Percentiles rank a stretch among this genome's conserved stretches.
phyloP scores from a whole-genome alignment of 2,113 vertebrate species.

The Aplodontia rufa region DNA sequence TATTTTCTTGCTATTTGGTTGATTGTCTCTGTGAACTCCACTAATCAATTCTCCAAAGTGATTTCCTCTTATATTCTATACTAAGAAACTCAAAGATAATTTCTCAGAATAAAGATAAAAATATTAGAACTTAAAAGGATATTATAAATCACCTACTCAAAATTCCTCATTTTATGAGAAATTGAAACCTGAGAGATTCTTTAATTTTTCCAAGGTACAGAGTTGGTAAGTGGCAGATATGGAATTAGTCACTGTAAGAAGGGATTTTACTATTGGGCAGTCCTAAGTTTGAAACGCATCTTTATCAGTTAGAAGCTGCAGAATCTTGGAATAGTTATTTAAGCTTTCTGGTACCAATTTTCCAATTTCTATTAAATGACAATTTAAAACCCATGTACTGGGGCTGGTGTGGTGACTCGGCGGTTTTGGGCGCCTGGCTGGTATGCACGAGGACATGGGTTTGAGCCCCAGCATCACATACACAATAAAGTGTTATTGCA shows the following conservation, averaged over 20 bases:
- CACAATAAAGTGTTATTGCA: too few relatives aligned
- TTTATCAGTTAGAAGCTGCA: background rate
- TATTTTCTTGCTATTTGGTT: background rate
- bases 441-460: too few relatives aligned
- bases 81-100: background rate
- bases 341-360: background rate
- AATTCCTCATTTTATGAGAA: background rate
- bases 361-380: background rate
- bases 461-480: too few relatives aligned
- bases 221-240: background rate
- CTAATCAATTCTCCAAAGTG: background rate
- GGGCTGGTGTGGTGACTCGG: too few relatives aligned
- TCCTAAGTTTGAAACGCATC: background rate
- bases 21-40: background rate
- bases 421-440: too few relatives aligned
- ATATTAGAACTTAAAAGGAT: background rate
- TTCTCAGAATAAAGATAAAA: conserved; percentile 2
- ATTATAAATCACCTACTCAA: background rate
- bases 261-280: background rate
- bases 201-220: background rate
- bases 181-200: background rate
- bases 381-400: background rate
- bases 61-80: background rate
- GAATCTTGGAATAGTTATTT: background rate
- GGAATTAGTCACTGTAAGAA: background rate